Percentiles rank a stretch among this genome's conserved stretches.
These are phyloP conservation scores for Pipa parva DNA, from an alignment of 2,113 vertebrate genomes.

Conservation along the genomic window DNA sequence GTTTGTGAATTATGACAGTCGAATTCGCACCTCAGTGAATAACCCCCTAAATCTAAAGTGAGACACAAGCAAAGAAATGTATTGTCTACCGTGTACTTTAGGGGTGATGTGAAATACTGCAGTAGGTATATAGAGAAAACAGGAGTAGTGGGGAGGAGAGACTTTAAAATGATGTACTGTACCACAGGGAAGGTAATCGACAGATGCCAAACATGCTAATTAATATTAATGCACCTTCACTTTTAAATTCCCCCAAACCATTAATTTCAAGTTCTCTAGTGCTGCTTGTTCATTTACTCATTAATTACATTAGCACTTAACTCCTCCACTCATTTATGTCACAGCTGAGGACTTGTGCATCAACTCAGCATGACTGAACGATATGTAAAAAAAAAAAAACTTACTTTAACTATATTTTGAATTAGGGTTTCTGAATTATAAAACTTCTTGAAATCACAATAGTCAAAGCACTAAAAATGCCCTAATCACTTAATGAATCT, in stretches of 20 bases:
- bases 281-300: constrained; percentile 5
- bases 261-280: not conserved
- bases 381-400: not conserved
- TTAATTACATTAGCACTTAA: constrained; percentile 17
- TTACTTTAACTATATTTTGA: not conserved
- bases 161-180: not conserved
- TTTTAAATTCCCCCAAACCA: not conserved
- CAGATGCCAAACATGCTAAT: constrained; percentile 14
- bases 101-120: too few relatives aligned
- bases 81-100: too few relatives aligned
- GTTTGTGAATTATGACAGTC: too few relatives aligned
- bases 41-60: too few relatives aligned
- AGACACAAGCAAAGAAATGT: too few relatives aligned
- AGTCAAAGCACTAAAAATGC: constrained; percentile 21
- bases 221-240: constrained; percentile 8
- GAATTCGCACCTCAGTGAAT: too few relatives aligned
- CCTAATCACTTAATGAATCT: constrained; percentile 60
- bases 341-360: not conserved
- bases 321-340: not conserved
- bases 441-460: not conserved
- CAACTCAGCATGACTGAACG: not conserved
- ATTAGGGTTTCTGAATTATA: not conserved
- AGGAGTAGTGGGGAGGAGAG: not conserved
- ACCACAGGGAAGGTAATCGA: not conserved
- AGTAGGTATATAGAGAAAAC: too few relatives aligned